Conservation (phyloP, 2,888 invertebrate genomes). For the Sylvicola cinctus region DNA sequence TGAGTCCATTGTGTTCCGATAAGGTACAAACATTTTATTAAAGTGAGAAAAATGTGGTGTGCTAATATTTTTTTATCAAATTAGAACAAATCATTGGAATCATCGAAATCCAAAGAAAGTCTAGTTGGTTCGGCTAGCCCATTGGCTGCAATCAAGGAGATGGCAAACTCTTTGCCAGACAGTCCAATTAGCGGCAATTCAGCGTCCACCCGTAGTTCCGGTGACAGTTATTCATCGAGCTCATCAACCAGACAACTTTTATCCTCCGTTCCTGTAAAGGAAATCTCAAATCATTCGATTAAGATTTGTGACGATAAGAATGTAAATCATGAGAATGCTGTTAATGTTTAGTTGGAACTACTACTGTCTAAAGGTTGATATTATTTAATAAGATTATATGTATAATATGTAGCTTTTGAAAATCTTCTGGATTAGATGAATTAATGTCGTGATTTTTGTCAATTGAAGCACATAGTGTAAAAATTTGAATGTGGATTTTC, state of each 20-base stretch:
- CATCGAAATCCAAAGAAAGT: too few species aligned
- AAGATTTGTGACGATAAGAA: slow-evolving; percentile 22
- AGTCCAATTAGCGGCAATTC: slow-evolving; percentile 39
- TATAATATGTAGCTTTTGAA: too few species aligned
- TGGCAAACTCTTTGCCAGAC: slow-evolving; percentile 40
- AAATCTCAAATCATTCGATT: slow-evolving; percentile 14
- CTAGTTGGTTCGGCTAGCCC: background rate
- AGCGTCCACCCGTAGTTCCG: slow-evolving; percentile 41
- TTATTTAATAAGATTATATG: too few species aligned
- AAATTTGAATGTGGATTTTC: too few species aligned
- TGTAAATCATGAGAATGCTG: slow-evolving; percentile 13
- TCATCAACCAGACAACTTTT: slow-evolving; percentile 59
- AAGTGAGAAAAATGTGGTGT: background rate
- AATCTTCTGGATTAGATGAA: too few species aligned
- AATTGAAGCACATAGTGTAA: too few species aligned
- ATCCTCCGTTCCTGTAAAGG: slow-evolving; percentile 23
- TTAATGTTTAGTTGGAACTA: slow-evolving; percentile 15
- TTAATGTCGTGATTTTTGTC: too few species aligned
- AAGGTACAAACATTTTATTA: slow-evolving; percentile 9
- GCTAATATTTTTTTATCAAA: background rate
- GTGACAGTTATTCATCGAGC: slow-evolving; percentile 62
- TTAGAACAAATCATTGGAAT: background rate
- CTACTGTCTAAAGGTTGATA: too few species aligned
- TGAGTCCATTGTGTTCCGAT: slow-evolving; percentile 34
- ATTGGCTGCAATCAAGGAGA: slow-evolving; percentile 29